These are phyloP conservation scores for Lamprotornis superbus DNA, from an alignment of 2,113 vertebrate genomes.

Conservation along the genomic window DNA sequence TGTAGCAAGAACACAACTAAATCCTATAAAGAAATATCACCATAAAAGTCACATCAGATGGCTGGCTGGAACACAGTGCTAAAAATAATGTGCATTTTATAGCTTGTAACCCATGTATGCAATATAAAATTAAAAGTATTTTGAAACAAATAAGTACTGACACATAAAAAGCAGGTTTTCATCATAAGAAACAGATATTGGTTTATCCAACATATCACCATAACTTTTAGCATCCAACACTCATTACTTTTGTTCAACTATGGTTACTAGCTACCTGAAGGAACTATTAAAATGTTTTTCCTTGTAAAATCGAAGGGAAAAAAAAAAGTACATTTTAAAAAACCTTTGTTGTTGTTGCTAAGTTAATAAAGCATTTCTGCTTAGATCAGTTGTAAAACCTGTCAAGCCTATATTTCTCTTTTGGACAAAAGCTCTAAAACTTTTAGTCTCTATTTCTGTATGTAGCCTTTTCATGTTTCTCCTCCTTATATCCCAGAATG, in stretches of 20 bases:
- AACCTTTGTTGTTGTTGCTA: neutral
- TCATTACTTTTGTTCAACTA: slow-evolving; percentile 14
- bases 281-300: slow-evolving; percentile 1
- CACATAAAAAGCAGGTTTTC: neutral
- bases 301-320: neutral
- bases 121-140: neutral
- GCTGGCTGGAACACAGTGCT: neutral
- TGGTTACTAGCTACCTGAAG: neutral
- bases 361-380: slow-evolving; percentile 35
- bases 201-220: neutral
- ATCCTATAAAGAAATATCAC: neutral
- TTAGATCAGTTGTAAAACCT: slow-evolving; percentile 3
- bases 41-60: neutral
- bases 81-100: neutral
- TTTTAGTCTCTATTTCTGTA: neutral
- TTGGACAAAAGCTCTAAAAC: neutral
- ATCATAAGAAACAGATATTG: neutral
- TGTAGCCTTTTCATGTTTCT: neutral
- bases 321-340: neutral
- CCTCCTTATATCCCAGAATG: neutral
- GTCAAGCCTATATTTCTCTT: slow-evolving; percentile 1
- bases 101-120: neutral
- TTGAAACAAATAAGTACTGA: neutral
- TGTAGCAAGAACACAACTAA: neutral
- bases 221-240: neutral